phyloP scores from a whole-genome alignment of 2,113 vertebrate genomes.

The Clarias magur region DNA sequence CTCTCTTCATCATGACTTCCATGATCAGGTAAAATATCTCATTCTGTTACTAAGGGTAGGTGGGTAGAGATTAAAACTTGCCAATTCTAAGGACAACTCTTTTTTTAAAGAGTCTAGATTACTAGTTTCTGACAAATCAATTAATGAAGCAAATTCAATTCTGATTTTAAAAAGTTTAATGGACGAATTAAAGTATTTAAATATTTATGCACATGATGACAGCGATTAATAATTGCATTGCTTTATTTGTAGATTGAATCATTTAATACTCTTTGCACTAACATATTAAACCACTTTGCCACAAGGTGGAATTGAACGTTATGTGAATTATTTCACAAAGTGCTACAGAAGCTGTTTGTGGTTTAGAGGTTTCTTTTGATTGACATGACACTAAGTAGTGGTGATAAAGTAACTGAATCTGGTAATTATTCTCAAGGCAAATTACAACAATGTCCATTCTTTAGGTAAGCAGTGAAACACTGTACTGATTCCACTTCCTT shows the following conservation, averaged over 20 bases:
- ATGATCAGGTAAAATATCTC: conserved; percentile 66
- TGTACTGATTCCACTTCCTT: neutral
- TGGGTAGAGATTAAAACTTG: neutral
- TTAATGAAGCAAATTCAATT: neutral
- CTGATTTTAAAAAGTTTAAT: neutral
- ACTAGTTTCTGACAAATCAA: neutral
- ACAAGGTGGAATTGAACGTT: neutral
- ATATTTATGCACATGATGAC: too few species aligned
- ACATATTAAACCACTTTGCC: neutral
- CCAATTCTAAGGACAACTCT: neutral
- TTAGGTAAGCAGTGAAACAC: neutral
- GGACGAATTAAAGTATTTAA: neutral
- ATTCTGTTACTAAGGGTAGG: neutral
- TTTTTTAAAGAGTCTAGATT: neutral
- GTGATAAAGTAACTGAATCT: neutral
- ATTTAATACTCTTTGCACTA: neutral
- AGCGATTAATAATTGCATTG: neutral
- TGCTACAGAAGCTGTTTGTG: neutral
- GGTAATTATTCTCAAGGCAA: neutral
- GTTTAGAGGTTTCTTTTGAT: neutral
- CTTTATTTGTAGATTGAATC: neutral
- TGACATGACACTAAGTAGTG: neutral
- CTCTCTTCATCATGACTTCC: conserved; percentile 56
- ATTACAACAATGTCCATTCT: neutral
- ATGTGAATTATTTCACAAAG: neutral